Conservation (phyloP, 23 tunicate species). For the Diplosoma virens region DNA sequence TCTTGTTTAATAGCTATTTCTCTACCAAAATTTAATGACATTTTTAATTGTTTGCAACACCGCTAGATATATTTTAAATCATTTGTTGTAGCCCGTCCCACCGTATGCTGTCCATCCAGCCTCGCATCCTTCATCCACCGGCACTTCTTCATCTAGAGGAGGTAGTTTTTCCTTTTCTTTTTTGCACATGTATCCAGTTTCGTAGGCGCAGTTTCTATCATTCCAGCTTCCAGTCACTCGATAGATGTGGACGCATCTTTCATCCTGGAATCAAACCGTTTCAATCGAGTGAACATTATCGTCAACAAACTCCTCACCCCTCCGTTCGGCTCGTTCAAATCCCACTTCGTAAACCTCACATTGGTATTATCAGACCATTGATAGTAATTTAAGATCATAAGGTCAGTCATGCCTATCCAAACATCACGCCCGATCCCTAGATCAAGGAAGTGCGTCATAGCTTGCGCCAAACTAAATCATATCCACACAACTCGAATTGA, state of each 20-base stretch:
- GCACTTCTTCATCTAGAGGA: slow-evolving; percentile 31
- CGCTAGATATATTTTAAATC: too few relatives aligned
- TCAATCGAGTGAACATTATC: too few relatives aligned
- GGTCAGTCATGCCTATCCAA: slow-evolving; percentile 90
- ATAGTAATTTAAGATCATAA: slow-evolving; percentile 58
- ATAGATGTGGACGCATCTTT: slow-evolving; percentile 70
- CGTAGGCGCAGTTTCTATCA: slow-evolving; percentile 49
- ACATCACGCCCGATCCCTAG: slow-evolving; percentile 60
- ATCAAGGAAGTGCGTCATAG: neutral
- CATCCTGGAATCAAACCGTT: slow-evolving; percentile 33
- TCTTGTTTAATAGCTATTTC: too few relatives aligned
- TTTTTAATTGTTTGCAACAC: too few relatives aligned
- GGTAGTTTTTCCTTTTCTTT: slow-evolving; percentile 74
- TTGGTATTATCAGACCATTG: slow-evolving; percentile 69
- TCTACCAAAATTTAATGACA: too few relatives aligned
- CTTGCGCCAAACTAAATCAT: too few relatives aligned
- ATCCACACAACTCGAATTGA: too few relatives aligned
- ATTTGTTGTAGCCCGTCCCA: too few relatives aligned
- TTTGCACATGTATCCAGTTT: slow-evolving; percentile 70
- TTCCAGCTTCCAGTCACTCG: slow-evolving; percentile 78
- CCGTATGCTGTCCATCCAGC: slow-evolving; percentile 85
- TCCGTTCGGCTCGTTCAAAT: slow-evolving; percentile 65
- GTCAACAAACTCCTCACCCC: slow-evolving; percentile 30
- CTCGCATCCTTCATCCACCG: slow-evolving; percentile 82
- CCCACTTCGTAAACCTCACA: slow-evolving; percentile 79